Base-by-base conservation (phyloP, 2,888 invertebrate genomes). In the Megaustenia siamemsis region DNA sequence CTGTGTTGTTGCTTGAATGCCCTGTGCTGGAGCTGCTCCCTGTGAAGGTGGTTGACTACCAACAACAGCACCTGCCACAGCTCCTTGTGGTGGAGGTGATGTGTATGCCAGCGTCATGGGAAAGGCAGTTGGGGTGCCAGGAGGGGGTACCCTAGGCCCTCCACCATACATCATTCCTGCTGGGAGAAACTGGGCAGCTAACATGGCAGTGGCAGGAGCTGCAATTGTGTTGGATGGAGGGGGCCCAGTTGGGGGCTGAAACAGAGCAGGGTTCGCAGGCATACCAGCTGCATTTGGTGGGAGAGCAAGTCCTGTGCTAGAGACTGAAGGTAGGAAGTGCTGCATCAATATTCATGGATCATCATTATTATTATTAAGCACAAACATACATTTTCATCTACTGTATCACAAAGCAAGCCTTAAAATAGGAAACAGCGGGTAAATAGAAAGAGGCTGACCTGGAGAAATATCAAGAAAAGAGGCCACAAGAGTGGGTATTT, bases 31-130 rank as follows among this genome's bases (percentile, higher is more conserved):
- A 0, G 40, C 60, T 21, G 68, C 21, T 24, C 40, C 78, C 38
- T 60, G 83, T n/a, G 78, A 32, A 21, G 66, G 78, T 1, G 77
- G 83, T 32, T 82, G 82, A 12, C 40, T 56, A 18, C 40, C 73
- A 18, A 63, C 76, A 5, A 82, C 82, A 28, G 71, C 40, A 21
- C 78, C 66, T 4, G 84, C 78, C 45, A 79, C 86, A 24, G 87
- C 83, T 24, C 85, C 83, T 38, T 82, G 79, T 4, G 88, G 86
- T 15, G 89, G 88, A 0, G 90, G 86, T n/a, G 88, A 77, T 12
- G 90, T 86, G 85, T 89, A 89, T 38, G 87, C 89, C 35, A 90
- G 81, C 0, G 90, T 87, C 49, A 90, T 73, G 63, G 87, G 88
- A 84, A 86, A 89, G 1, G 87, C 80, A 15, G 86, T 78, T 1